These are phyloP conservation scores for Serilophus lunatus DNA, from an alignment of 2,113 vertebrate genomes.

Conservation along the genomic window DNA sequence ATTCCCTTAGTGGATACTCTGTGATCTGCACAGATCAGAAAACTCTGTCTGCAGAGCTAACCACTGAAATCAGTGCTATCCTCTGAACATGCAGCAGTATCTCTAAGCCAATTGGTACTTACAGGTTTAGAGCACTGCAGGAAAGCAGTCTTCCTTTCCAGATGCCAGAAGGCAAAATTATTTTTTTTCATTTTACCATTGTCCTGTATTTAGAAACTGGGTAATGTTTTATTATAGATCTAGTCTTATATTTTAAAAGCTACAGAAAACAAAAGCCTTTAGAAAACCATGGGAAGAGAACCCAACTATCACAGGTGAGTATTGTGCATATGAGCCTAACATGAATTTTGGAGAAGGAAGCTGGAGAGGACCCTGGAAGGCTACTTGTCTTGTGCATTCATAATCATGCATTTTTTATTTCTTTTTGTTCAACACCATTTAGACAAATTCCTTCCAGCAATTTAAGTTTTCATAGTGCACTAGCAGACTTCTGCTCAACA, in stretches of 20 bases:
- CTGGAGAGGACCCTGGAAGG: background rate
- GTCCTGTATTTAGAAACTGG: background rate
- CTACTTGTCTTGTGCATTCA: background rate
- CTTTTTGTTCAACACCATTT: background rate
- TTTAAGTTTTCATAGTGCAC: background rate
- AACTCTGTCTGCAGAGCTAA: background rate
- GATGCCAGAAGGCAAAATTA: background rate
- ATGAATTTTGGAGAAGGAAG: background rate
- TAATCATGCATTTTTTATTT: background rate
- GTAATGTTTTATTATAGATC: background rate
- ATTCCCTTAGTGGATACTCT: background rate
- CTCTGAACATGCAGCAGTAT: background rate
- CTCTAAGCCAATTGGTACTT: background rate
- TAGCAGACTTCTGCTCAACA: background rate
- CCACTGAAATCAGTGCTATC: background rate
- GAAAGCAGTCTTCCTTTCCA: background rate
- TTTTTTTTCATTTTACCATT: background rate
- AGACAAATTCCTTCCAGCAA: background rate
- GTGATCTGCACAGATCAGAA: background rate
- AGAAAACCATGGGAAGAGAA: background rate
- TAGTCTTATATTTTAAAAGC: background rate
- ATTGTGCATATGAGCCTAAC: background rate
- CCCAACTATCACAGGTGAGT: background rate
- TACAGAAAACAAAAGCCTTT: background rate
- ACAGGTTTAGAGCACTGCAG: background rate